phyloP scores from a whole-genome alignment of 2,797 vertebrate genomes.

The Sandelia bainsii region DNA sequence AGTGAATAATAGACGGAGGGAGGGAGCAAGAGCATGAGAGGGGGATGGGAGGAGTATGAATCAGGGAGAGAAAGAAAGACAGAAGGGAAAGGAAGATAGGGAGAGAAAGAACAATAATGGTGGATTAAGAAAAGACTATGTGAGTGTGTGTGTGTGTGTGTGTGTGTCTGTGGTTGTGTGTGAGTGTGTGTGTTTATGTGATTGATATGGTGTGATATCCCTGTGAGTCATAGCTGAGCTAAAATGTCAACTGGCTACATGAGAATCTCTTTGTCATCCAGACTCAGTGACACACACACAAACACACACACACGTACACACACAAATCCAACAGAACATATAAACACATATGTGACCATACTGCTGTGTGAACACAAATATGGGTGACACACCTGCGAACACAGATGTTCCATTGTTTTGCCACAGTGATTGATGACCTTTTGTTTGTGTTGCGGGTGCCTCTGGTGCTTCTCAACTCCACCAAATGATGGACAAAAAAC shows the following conservation, averaged over 20 bases:
- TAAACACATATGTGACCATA: slow-evolving; percentile 64
- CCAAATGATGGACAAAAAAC: slow-evolving; percentile 60
- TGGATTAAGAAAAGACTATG: slow-evolving; percentile 75
- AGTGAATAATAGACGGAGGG: slow-evolving; percentile 85
- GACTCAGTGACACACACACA: slow-evolving; percentile 58
- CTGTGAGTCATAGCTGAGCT: slow-evolving; percentile 84
- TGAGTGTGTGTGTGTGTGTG: slow-evolving; percentile 44
- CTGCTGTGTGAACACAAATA: slow-evolving; percentile 62
- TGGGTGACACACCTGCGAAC: slow-evolving; percentile 75
- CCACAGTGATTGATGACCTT: slow-evolving; percentile 82
- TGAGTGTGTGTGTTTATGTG: slow-evolving; percentile 67
- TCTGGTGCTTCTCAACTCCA: slow-evolving; percentile 59
- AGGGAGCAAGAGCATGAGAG: slow-evolving; percentile 78
- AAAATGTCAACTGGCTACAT: slow-evolving; percentile 85
- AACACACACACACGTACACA: slow-evolving; percentile 29
- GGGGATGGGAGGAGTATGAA: slow-evolving; percentile 82
- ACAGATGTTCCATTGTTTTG: slow-evolving; percentile 82
- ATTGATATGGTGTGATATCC: slow-evolving; percentile 85
- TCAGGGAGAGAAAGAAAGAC: slow-evolving; percentile 76
- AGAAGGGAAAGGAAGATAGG: slow-evolving; percentile 66
- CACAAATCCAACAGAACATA: slow-evolving; percentile 49
- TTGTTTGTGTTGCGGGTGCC: slow-evolving; percentile 69
- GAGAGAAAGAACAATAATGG: slow-evolving; percentile 79
- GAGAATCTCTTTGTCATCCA: slow-evolving; percentile 80
- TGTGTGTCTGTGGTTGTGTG: slow-evolving; percentile 38